Conservation (phyloP, 2,888 invertebrate species). For the Psylliodes chrysocephalus region DNA sequence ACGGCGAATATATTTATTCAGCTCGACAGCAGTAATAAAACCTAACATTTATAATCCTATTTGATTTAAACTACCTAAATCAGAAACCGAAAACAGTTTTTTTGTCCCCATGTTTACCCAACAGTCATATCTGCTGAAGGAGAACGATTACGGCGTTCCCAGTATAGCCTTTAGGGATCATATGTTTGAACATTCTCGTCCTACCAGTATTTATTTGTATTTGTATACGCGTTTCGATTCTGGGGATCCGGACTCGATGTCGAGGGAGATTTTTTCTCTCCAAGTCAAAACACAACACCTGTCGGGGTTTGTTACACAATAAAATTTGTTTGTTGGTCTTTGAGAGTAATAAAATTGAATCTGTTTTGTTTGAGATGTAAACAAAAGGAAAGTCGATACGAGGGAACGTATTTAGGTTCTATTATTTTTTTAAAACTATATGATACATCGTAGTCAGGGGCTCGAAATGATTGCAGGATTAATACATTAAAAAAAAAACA, state of each 20-base stretch:
- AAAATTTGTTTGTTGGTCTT: slow-evolving; percentile 27
- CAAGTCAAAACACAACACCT: slow-evolving; percentile 16
- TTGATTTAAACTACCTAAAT: slow-evolving; percentile 8
- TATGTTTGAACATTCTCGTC: slow-evolving; percentile 16
- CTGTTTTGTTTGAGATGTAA: slow-evolving; percentile 21
- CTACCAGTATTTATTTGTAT: slow-evolving; percentile 19
- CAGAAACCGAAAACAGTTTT: slow-evolving; percentile 2
- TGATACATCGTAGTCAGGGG: too few relatives aligned
- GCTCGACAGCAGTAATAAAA: background rate
- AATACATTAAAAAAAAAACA: too few relatives aligned
- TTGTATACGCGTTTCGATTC: slow-evolving; percentile 6
- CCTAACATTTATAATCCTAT: background rate
- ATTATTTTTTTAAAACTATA: background rate
- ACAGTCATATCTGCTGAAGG: slow-evolving; percentile 1
- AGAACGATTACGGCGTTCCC: slow-evolving; percentile 5
- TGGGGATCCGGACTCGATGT: slow-evolving; percentile 1
- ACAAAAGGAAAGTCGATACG: background rate
- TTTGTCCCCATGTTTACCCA: background rate
- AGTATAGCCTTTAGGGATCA: slow-evolving; percentile 11
- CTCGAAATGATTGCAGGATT: too few relatives aligned
- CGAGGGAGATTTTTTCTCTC: slow-evolving; percentile 8
- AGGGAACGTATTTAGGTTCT: slow-evolving; percentile 1
- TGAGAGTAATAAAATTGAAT: slow-evolving; percentile 22
- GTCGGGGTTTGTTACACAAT: slow-evolving; percentile 15
- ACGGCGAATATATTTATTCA: background rate